A percentile compares a stretch with the other conserved stretches of the same genome.
Evolutionary conservation across 2,888 invertebrate genomes (phyloP).

Genomic region (Subacronicta megacephala): DNA sequence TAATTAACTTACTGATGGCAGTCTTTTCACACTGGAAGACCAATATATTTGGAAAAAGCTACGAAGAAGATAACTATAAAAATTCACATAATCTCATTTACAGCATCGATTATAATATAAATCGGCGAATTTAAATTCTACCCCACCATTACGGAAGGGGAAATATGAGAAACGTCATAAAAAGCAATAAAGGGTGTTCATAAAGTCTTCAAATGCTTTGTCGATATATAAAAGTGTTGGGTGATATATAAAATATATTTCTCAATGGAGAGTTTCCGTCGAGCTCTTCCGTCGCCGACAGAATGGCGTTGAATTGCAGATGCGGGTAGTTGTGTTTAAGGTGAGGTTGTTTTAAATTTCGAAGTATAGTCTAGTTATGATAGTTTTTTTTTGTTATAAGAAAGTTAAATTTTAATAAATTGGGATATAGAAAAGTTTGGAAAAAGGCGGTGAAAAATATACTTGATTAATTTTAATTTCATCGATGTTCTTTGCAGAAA

Average conservation of each 20-base stretch:
- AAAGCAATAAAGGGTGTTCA: slow-evolving; percentile 81
- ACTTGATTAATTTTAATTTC: too few relatives aligned
- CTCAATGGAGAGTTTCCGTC: slow-evolving; percentile 63
- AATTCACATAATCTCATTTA: slow-evolving; percentile 63
- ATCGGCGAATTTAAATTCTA: slow-evolving; percentile 81
- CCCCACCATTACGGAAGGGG: slow-evolving; percentile 65
- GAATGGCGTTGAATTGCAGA: slow-evolving; percentile 17
- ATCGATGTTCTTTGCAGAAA: too few relatives aligned
- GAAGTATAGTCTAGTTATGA: too few relatives aligned
- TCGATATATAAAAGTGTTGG: slow-evolving; percentile 68
- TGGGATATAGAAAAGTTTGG: too few relatives aligned
- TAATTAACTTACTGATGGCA: too few relatives aligned
- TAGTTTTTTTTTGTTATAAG: too few relatives aligned
- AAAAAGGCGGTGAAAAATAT: too few relatives aligned
- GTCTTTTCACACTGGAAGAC: too few relatives aligned
- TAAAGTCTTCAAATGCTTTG: slow-evolving; percentile 73
- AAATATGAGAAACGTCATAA: slow-evolving; percentile 80
- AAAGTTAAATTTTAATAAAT: too few relatives aligned
- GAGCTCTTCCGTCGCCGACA: slow-evolving; percentile 50
- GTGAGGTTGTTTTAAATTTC: slow-evolving; percentile 23
- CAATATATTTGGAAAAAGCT: too few relatives aligned
- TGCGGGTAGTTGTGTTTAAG: slow-evolving; percentile 6
- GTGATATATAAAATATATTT: slow-evolving; percentile 68
- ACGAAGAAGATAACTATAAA: background rate
- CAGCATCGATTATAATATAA: slow-evolving; percentile 85